Evolutionary conservation across 2,113 vertebrate species (phyloP).

Genomic region (Malurus elegans): DNA sequence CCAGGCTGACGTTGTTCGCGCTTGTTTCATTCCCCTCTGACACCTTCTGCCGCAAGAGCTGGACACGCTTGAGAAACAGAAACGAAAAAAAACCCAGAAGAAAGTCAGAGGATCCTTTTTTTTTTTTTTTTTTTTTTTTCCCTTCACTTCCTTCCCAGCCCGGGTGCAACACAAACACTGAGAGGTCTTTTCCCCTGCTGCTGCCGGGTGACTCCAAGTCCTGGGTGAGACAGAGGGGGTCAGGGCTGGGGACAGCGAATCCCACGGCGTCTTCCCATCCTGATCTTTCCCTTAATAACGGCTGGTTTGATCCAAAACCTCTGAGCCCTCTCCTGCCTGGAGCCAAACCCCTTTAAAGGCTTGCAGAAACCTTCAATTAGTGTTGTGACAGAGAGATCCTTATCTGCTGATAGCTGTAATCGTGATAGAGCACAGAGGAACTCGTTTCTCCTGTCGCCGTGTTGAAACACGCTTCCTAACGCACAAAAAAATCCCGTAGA

Average conservation of each 20-base stretch:
- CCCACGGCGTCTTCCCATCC: not conserved
- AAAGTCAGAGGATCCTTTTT: not conserved
- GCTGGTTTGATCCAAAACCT: not conserved
- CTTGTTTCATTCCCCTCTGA: not conserved
- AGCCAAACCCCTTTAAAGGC: not conserved
- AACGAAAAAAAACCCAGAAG: not conserved
- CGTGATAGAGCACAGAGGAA: not conserved
- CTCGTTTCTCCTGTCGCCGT: not conserved
- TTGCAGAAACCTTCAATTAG: not conserved
- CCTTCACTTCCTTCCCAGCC: not conserved
- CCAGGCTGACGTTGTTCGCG: not conserved
- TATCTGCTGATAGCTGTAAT: constrained; percentile 5
- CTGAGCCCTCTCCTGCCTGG: not conserved
- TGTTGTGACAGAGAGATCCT: constrained; percentile 17
- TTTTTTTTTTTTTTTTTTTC: not conserved
- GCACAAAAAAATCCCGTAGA: not conserved
- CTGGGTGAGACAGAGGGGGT: not conserved
- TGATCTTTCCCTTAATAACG: not conserved
- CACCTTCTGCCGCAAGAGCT: not conserved
- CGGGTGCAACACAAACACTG: not conserved
- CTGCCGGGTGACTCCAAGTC: not conserved
- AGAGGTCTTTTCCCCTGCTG: not conserved
- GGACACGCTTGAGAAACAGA: not conserved
- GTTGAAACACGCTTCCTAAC: not conserved
- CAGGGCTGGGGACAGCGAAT: not conserved